These are phyloP conservation scores for Aramus guarauna DNA, from an alignment of 2,113 vertebrate genomes.

Conservation along the genomic window DNA sequence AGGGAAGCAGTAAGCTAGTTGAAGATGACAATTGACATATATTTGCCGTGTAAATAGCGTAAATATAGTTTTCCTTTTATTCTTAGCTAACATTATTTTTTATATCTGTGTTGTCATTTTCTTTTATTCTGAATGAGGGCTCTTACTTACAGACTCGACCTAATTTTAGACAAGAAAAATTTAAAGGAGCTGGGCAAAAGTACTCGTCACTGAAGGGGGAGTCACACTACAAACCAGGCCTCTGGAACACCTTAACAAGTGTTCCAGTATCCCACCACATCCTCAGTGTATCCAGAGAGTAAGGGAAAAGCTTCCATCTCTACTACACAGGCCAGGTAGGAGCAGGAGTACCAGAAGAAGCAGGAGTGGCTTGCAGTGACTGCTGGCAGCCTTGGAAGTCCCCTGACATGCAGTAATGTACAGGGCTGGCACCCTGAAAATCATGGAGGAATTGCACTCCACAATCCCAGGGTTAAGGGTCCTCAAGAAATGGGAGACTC, in stretches of 20 bases:
- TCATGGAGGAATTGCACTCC: not conserved
- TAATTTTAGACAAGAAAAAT: not conserved
- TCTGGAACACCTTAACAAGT: not conserved
- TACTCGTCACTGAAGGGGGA: not conserved
- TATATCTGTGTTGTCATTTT: not conserved
- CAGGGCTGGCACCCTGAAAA: not conserved
- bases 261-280: not conserved
- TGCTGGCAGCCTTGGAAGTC: not conserved
- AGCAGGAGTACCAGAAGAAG: not conserved
- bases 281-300: not conserved
- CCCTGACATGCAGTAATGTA: not conserved
- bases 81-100: not conserved
- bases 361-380: not conserved
- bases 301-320: not conserved
- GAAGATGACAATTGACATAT: not conserved
- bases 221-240: not conserved
- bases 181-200: not conserved
- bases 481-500: not conserved
- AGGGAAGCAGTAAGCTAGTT: not conserved
- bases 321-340: not conserved
- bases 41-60: not conserved
- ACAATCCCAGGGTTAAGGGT: not conserved
- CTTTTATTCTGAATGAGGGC: not conserved
- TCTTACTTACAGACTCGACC: not conserved
- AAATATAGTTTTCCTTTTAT: not conserved